Evolutionary conservation across 53 echinoderm and acorn worm genomes (phyloP).

Genomic region (Zoroaster sp.): DNA sequence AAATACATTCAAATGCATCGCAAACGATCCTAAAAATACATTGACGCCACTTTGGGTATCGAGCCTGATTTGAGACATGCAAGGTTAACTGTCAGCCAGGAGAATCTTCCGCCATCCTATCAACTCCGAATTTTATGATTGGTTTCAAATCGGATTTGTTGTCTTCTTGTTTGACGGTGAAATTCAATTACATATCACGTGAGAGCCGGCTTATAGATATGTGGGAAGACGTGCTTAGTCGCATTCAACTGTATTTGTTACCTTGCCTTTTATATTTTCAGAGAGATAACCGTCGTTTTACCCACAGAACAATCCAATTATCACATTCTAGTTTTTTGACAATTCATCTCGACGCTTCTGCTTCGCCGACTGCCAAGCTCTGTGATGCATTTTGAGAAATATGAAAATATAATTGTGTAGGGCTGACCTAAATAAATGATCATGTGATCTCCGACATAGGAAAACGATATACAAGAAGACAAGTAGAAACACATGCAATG

Average conservation of each 20-base stretch:
- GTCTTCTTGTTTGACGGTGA: background rate
- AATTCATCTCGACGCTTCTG: background rate
- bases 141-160: constrained; percentile 41
- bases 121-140: background rate
- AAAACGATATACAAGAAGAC: too few species aligned
- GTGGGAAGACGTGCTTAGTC: background rate
- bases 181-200: constrained; percentile 15
- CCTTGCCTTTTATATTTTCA: background rate
- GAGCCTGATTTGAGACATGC: too few species aligned
- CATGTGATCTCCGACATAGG: too few species aligned
- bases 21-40: too few species aligned
- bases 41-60: too few species aligned
- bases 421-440: too few species aligned
- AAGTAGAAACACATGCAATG: too few species aligned
- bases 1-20: too few species aligned
- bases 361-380: background rate
- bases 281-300: background rate
- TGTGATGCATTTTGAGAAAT: background rate
- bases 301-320: constrained; percentile 32
- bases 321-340: background rate
- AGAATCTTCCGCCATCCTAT: background rate
- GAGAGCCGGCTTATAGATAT: background rate
- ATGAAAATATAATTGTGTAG: too few species aligned
- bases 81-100: background rate
- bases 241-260: background rate